Evolutionary conservation across 2,797 vertebrate genomes (phyloP), one percentile per base, ranked within the genome.

Genomic region (Cyprinella venusta): DNA sequence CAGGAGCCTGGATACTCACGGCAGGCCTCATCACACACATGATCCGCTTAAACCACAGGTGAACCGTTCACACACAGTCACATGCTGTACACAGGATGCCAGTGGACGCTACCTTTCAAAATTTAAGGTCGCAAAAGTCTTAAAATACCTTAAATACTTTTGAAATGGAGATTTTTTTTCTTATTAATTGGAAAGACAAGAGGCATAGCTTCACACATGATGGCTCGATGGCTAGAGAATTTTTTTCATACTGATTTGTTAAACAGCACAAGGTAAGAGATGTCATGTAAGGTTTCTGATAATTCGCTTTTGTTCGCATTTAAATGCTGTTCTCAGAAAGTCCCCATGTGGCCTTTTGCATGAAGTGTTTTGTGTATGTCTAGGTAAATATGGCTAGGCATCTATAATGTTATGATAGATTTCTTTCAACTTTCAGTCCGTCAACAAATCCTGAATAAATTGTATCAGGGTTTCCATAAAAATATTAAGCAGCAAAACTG

Each of bases 31-130:
- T 98, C 9, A 86, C 81, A 84, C 93, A 93, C 86, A 96, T 96
- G 77, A 87, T 96, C 54, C 94, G 90, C 90, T 91, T 91, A 82
- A 99, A 98, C 91, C 96, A 96, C 91, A 97, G 96, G 98, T 98
- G 91, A 93, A 88, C 30, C 21, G 6, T 68, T 7, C n/a, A 9
- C 21, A 33, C 15, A 42, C 15, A 54, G 2, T 50, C 45, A 68
- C 38, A 24, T 48, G 3, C 36, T 36, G 36, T 36, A 38, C 48
- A 18, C 24, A 21, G 24, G 6, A 6, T 45, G 26, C 16, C 16
- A 33, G 0, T 72, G 18, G 30, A 33, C 12, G 9, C 19, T 36
- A 13, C 4, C n/a, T n/a, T n/a, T n/a, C n/a, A n/a, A n/a, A n/a
- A n/a, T n/a, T n/a, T n/a, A n/a, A n/a, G n/a, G n/a, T n/a, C n/a